Evolutionary conservation across 2,797 vertebrate species (phyloP).

Genomic region (Coranthus polyacanthus): DNA sequence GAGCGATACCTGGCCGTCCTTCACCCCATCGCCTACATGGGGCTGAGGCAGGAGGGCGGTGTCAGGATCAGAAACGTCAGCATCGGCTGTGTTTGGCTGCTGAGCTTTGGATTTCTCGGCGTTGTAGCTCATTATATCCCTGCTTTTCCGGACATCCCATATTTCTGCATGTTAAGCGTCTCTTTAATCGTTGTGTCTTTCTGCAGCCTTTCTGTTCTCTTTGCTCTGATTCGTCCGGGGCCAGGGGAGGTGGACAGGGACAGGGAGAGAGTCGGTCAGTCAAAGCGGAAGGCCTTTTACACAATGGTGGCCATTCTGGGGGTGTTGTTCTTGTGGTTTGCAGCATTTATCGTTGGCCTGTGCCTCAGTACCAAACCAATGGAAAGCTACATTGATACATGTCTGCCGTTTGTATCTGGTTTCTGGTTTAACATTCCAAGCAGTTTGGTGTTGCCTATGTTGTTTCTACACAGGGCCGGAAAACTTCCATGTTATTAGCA

Average conservation of each 20-base stretch:
- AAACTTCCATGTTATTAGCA: no score
- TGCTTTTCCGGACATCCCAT: rapidly evolving
- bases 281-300: constrained; percentile 36
- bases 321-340: constrained; percentile 6
- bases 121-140: rapidly evolving
- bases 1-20: constrained; percentile 50
- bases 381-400: neutral
- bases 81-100: constrained; percentile 27
- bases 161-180: rapidly evolving
- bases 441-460: no score
- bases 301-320: neutral
- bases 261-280: neutral
- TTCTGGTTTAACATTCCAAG: no score
- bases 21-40: constrained; percentile 41
- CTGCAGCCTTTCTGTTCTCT: constrained; percentile 39
- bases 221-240: constrained; percentile 29
- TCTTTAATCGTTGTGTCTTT: constrained; percentile 3
- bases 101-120: rapidly evolving
- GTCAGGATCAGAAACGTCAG: constrained; percentile 11
- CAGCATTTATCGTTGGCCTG: neutral
- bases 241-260: neutral
- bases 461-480: no score
- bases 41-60: neutral
- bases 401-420: neutral
- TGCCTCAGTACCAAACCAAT: neutral